phyloP scores from a whole-genome alignment of 2,113 vertebrate genomes.

The Rostratula benghalensis region DNA sequence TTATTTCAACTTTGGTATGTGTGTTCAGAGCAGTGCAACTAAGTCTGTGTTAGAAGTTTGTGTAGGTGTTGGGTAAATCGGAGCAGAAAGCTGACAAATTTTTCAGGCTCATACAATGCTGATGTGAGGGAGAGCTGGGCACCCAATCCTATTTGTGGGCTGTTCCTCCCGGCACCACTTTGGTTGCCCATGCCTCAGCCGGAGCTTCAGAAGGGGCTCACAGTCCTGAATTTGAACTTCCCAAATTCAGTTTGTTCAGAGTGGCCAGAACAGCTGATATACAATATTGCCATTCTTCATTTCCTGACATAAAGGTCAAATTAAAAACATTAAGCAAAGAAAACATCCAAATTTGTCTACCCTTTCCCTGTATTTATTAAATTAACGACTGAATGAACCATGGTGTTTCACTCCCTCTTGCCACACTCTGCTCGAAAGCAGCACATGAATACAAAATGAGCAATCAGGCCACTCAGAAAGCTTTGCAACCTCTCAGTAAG shows the following conservation, averaged over 20 bases:
- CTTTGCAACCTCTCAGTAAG: not conserved
- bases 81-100: not conserved
- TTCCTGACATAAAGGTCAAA: not conserved
- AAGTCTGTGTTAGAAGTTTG: not conserved
- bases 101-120: not conserved
- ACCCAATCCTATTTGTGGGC: not conserved
- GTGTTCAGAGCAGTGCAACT: not conserved
- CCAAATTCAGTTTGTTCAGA: not conserved
- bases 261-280: fast-evolving
- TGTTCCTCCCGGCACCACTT: not conserved
- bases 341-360: not conserved
- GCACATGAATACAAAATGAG: not conserved
- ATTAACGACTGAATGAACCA: not conserved
- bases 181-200: not conserved
- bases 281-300: not conserved
- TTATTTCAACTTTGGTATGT: not conserved
- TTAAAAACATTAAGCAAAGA: not conserved
- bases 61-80: not conserved
- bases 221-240: not conserved
- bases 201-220: not conserved
- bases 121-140: not conserved
- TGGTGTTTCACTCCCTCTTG: not conserved
- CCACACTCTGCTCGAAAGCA: not conserved
- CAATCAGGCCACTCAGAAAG: not conserved
- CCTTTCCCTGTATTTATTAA: not conserved